Evolutionary conservation across 2,113 vertebrate genomes (phyloP).

Genomic region (Podarcis raffonei): DNA sequence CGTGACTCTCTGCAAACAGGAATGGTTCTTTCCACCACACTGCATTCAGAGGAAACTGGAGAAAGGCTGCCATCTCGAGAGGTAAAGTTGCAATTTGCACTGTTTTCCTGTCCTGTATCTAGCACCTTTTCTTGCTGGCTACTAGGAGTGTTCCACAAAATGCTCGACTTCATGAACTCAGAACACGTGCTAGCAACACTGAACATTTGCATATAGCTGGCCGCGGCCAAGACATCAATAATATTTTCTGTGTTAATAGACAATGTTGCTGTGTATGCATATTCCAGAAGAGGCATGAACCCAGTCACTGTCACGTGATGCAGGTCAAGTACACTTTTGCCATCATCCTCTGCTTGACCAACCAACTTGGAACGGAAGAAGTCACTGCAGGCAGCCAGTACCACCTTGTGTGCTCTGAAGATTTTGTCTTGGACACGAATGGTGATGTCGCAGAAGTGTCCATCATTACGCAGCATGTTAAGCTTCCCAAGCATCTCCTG

Average conservation of each 20-base stretch:
- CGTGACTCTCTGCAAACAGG: constrained; percentile 92
- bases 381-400: constrained; percentile 91
- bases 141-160: constrained; percentile 89
- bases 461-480: constrained; percentile 89
- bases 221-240: constrained; percentile 95
- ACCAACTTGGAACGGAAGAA: constrained; percentile 93
- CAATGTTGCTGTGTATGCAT: constrained; percentile 95
- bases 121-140: constrained; percentile 84
- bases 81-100: constrained; percentile 86
- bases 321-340: constrained; percentile 92
- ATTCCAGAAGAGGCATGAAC: constrained; percentile 95
- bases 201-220: constrained; percentile 99
- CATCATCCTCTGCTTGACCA: constrained; percentile 87
- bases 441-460: constrained; percentile 92
- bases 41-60: constrained; percentile 96
- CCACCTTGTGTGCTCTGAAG: constrained; percentile 92
- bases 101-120: constrained; percentile 87
- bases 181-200: constrained; percentile 97
- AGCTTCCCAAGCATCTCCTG: constrained; percentile 95
- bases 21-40: constrained; percentile 91
- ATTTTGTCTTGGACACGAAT: constrained; percentile 93
- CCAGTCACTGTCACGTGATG: constrained; percentile 97
- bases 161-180: constrained; percentile 99
- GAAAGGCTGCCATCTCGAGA: constrained; percentile 94
- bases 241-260: constrained; percentile 99